Evolutionary conservation across 2,888 invertebrate genomes (phyloP).

Genomic region (Sthenelais limicola): DNA sequence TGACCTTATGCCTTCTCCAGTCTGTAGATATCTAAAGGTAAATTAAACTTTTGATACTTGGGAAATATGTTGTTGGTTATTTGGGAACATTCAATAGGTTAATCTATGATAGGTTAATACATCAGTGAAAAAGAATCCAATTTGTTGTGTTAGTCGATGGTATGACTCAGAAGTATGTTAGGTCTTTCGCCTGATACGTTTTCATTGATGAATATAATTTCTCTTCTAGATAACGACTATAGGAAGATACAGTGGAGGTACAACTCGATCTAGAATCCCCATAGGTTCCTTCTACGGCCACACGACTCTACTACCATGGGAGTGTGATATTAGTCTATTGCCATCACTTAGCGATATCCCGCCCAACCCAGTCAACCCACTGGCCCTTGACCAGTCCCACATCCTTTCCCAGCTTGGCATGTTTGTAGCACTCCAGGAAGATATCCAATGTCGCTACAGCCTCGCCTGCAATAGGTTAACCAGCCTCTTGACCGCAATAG

Average conservation of each 20-base stretch:
- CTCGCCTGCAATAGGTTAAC: slow-evolving; percentile 88
- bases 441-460: slow-evolving; percentile 83
- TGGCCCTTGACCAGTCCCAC: slow-evolving; percentile 56
- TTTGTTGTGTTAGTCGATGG: too few species aligned
- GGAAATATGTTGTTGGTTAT: neutral
- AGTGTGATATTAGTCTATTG: slow-evolving; percentile 51
- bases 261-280: slow-evolving; percentile 90
- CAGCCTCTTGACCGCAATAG: slow-evolving; percentile 77
- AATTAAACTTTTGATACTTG: slow-evolving; percentile 39
- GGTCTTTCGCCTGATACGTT: too few species aligned
- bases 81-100: too few species aligned
- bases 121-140: too few species aligned
- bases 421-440: slow-evolving; percentile 82
- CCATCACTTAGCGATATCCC: neutral
- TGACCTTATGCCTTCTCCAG: slow-evolving; percentile 91
- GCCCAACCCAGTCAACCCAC: slow-evolving; percentile 9
- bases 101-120: too few species aligned
- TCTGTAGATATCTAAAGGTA: slow-evolving; percentile 91
- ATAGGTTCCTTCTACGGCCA: slow-evolving; percentile 95
- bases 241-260: slow-evolving; percentile 92
- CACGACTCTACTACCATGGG: slow-evolving; percentile 80
- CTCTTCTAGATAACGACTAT: slow-evolving; percentile 85
- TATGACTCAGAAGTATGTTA: too few species aligned
- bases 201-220: too few species aligned
- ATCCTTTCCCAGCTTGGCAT: slow-evolving; percentile 75